Conservation (phyloP, 2,113 vertebrate species). For the Ceratotherium simum region DNA sequence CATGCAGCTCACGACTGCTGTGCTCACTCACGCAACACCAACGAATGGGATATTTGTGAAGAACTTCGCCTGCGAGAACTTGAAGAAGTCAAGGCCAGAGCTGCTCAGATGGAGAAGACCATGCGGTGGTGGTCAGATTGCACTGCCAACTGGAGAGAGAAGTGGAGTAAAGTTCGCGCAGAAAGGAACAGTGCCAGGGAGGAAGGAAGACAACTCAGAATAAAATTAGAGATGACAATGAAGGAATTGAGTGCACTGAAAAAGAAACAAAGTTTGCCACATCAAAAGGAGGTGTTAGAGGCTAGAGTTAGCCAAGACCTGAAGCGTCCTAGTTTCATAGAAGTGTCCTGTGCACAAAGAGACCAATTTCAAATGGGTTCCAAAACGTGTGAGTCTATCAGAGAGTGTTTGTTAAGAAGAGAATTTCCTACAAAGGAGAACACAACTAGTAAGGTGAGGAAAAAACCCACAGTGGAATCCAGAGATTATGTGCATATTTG, state of each 20-base stretch:
- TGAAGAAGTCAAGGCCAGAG: constrained; percentile 85
- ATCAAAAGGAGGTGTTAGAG: constrained; percentile 19
- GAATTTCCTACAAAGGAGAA: background rate
- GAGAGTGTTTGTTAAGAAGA: constrained; percentile 6
- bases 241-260: constrained; percentile 85
- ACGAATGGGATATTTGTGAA: constrained; percentile 82
- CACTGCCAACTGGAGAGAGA: constrained; percentile 88
- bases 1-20: background rate
- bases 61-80: constrained; percentile 83
- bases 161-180: constrained; percentile 87
- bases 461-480: background rate
- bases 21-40: background rate
- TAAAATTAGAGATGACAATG: constrained; percentile 78
- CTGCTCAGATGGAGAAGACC: constrained; percentile 90
- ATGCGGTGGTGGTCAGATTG: constrained; percentile 90
- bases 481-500: background rate
- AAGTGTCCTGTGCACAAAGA: background rate
- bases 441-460: constrained; percentile 76
- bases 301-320: constrained; percentile 23
- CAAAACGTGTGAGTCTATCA: background rate
- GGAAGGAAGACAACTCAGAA: constrained; percentile 82
- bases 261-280: constrained; percentile 73
- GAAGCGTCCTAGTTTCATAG: background rate
- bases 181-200: constrained; percentile 87
- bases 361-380: background rate